These are phyloP conservation scores for Macropis europaea DNA, from an alignment of 2,888 invertebrate genomes.

Conservation along the genomic window DNA sequence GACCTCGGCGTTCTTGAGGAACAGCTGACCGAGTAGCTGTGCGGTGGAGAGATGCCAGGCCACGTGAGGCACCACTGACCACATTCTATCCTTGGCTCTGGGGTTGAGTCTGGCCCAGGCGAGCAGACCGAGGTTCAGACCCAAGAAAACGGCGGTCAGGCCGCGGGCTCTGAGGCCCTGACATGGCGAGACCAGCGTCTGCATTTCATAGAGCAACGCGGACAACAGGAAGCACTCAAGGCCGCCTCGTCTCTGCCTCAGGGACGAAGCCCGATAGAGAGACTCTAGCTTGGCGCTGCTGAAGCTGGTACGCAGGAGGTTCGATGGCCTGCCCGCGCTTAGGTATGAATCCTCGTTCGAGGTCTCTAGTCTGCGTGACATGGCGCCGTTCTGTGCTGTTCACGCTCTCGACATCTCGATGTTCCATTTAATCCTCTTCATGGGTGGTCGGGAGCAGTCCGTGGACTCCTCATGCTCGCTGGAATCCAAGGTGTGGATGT, in stretches of 20 bases:
- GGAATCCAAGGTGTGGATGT: too few relatives aligned
- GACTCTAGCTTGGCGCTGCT: constrained; percentile 85
- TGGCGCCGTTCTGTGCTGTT: constrained; percentile 47
- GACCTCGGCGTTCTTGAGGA: constrained; percentile 83
- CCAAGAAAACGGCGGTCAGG: constrained; percentile 74
- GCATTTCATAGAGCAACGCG: constrained; percentile 85
- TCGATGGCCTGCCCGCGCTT: constrained; percentile 75
- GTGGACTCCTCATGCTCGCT: too few relatives aligned
- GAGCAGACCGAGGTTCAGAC: constrained; percentile 75
- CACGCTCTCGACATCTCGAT: constrained; percentile 23
- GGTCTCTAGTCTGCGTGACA: constrained; percentile 71
- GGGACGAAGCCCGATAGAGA: constrained; percentile 87
- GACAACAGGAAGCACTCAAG: constrained; percentile 86
- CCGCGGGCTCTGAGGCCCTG: constrained; percentile 71
- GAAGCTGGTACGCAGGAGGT: constrained; percentile 81
- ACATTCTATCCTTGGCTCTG: constrained; percentile 76
- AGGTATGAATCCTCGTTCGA: constrained; percentile 79
- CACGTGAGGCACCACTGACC: constrained; percentile 84
- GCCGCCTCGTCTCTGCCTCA: constrained; percentile 87
- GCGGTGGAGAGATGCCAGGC: constrained; percentile 84
- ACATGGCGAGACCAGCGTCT: constrained; percentile 82
- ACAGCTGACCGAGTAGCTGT: constrained; percentile 84
- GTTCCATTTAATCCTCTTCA: neutral
- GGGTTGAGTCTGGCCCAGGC: constrained; percentile 74
- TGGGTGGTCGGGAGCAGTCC: too few relatives aligned